Evolutionary conservation across 2,888 invertebrate species (phyloP), one percentile per base, ranked within the genome.

Genomic region (Dryomyza anilis): DNA sequence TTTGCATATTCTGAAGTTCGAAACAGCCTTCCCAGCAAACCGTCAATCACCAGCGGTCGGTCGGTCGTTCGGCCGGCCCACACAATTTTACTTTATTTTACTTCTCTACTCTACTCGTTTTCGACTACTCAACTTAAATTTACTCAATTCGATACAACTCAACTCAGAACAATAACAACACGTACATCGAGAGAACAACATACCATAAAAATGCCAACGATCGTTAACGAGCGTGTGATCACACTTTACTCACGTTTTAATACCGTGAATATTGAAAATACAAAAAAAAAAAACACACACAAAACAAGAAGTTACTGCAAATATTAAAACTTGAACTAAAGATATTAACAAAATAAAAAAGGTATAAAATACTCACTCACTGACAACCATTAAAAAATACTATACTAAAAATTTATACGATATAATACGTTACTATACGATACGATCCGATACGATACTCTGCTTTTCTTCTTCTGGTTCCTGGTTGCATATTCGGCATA

Each of bases 401-500:
- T n/a, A n/a, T n/a, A n/a, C n/a, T n/a, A n/a, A n/a, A n/a, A n/a
- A n/a, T n/a, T n/a, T n/a, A n/a, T n/a, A n/a, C n/a, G n/a, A n/a
- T n/a, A n/a, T n/a, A n/a, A n/a, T n/a, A n/a, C n/a, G n/a, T n/a
- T n/a, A n/a, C n/a, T n/a, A n/a, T n/a, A n/a, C n/a, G n/a, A n/a
- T n/a, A n/a, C n/a, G n/a, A n/a, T n/a, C n/a, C n/a, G n/a, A n/a
- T n/a, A n/a, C n/a, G n/a, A n/a, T n/a, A n/a, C n/a, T n/a, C n/a
- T n/a, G n/a, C n/a, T n/a, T n/a, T n/a, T 46, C 30, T 43, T 43
- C 19, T 36, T 52, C 19, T 67, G 63, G 74, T 78, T 78, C 75
- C 78, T 78, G 76, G 74, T 78, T 78, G 78, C 78, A 78, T 78
- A 78, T 76, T 76, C 75, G 77, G 74, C 73, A 73, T 74, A 76